Base-by-base conservation (phyloP, 2,888 invertebrate genomes). In the Andrena praecox region DNA sequence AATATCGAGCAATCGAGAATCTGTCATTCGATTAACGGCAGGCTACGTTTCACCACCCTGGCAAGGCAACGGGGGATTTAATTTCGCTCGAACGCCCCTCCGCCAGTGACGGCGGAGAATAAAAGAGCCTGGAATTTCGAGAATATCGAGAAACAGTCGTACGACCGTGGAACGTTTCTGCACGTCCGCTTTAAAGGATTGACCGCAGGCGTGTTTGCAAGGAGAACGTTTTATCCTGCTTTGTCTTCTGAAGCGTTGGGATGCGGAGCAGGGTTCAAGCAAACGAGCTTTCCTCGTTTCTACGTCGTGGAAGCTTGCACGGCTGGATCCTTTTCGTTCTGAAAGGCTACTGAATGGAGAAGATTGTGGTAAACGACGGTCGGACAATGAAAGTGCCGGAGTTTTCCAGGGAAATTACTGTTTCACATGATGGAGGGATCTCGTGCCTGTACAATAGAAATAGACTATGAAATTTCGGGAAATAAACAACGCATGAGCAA, bases 151-250 rank as follows among this genome's bases (percentile, higher is more conserved):
- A 20, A 60, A 59, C 33, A 24, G 29, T 8, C 29, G 48, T n/a
- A 48, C 35, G 59, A 16, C 31, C 67, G 48, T 42, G 20, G 31
- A 48, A 59, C 67, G 71, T 70, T 85, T 80, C 82, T 72, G 73
- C 84, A 80, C 79, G 86, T 88, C 62, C 75, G 78, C 85, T 87
- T 87, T 87, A 86, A 86, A 86, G 88, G 75, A 87, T 87, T 77
- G 87, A 87, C 87, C 87, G 52, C 56, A 56, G 75, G 10, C 56
- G 76, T 66, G 63, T 72, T 73, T 69, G 70, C 73, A 68, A 60
- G 59, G 48, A 62, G 56, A 66, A 72, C 73, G 74, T 27, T 56
- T 84, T 86, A 80, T 78, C 74, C 77, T 60, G 80, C 72, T 64
- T 70, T 78, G 80, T 85, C 87, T 78, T 77, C 56, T 63, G 74